phyloP scores from a whole-genome alignment of 1,140 invertebrate species.

The Agraylea sexmaculata region DNA sequence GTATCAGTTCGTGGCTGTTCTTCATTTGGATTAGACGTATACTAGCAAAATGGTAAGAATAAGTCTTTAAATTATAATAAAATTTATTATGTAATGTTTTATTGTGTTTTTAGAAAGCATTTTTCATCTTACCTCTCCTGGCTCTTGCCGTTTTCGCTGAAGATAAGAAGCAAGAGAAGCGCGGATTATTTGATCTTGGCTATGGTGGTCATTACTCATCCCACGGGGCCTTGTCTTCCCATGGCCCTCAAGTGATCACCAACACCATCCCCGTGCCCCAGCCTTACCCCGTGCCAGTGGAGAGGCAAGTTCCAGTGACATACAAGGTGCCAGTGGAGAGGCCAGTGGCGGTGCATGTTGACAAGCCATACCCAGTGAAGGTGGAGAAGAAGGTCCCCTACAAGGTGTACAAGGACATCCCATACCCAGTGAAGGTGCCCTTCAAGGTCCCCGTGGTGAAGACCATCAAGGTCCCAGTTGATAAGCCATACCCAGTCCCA shows the following conservation, averaged over 20 bases:
- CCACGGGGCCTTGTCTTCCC: not conserved
- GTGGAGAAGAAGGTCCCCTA: slow-evolving; percentile 29
- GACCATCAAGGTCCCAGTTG: slow-evolving; percentile 22
- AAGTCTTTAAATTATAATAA: too few species aligned
- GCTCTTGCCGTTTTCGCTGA: too few species aligned
- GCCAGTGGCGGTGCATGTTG: slow-evolving; percentile 22
- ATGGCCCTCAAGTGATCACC: slow-evolving; percentile 21
- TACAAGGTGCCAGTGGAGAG: slow-evolving; percentile 25
- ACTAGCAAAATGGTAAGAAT: too few species aligned
- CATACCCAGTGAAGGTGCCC: slow-evolving; percentile 29
- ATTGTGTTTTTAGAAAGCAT: too few species aligned
- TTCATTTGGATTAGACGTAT: too few species aligned
- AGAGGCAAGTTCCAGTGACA: slow-evolving; percentile 26
- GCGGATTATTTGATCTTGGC: slow-evolving; percentile 3
- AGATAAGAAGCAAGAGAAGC: slow-evolving; percentile 10
- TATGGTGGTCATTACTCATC: not conserved
- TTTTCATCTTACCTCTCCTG: too few species aligned
- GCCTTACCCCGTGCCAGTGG: slow-evolving; percentile 28
- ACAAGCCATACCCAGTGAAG: slow-evolving; percentile 35
- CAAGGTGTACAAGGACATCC: slow-evolving; percentile 27
- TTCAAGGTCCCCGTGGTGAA: slow-evolving; percentile 27
- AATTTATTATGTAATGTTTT: too few species aligned
- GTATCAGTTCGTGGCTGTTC: too few species aligned
- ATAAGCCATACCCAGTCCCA: slow-evolving; percentile 24
- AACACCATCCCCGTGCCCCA: slow-evolving; percentile 28